A percentile compares a stretch with the other conserved stretches of the same genome.
Evolutionary conservation across 2,113 vertebrate genomes (phyloP).

Genomic region (Urocolius indicus): DNA sequence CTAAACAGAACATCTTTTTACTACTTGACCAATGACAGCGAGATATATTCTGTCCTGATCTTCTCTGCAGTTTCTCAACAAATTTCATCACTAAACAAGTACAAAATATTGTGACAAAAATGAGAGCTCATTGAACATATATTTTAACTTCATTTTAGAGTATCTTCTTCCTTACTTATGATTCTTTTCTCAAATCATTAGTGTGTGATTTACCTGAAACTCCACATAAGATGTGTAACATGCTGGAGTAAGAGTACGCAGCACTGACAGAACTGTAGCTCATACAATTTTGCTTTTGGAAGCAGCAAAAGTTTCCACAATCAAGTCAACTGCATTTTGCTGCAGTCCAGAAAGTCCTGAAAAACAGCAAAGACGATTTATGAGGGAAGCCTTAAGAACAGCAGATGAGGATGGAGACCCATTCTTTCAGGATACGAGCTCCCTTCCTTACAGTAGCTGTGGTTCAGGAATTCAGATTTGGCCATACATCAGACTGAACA

Average conservation of each 20-base stretch:
- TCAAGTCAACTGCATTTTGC: not conserved
- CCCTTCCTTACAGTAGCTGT: not conserved
- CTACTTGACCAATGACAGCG: not conserved
- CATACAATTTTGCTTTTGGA: not conserved
- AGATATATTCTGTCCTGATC: not conserved
- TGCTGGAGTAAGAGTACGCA: accelerated
- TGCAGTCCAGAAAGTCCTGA: not conserved
- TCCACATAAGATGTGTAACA: not conserved
- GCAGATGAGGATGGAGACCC: not conserved
- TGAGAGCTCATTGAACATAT: accelerated
- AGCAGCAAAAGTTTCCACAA: not conserved
- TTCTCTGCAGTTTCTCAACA: not conserved
- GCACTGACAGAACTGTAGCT: not conserved
- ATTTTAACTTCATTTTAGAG: not conserved
- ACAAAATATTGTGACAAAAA: not conserved
- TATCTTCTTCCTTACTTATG: not conserved
- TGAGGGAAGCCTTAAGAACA: not conserved
- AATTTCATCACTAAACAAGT: not conserved
- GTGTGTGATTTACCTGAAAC: not conserved
- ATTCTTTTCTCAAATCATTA: not conserved
- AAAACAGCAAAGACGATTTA: not conserved
- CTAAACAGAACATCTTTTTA: not conserved
- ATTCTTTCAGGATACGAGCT: accelerated
- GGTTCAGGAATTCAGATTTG: not conserved
- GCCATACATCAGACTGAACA: not conserved